Evolutionary conservation across 2,888 invertebrate species (phyloP), one percentile per base, ranked within the genome.

Genomic region (Zygogramma bicolorata): DNA sequence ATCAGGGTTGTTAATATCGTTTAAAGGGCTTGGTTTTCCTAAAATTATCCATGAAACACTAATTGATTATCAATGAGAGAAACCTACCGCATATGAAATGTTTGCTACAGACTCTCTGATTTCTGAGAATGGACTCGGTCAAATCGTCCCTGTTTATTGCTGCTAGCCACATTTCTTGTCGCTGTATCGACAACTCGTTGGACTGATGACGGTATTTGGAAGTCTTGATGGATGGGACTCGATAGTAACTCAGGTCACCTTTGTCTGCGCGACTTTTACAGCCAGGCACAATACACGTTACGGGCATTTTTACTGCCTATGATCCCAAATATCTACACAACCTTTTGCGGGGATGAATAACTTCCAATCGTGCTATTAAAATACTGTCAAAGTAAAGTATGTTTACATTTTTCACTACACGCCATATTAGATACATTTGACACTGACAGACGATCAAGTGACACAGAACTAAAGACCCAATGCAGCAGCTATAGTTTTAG

Each of bases 301-400:
- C 18, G n/a, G 70, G 70, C 65, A 65, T 70, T 60, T 70, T 66
- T 70, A n/a, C n/a, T n/a, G n/a, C n/a, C n/a, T n/a, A n/a, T n/a
- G n/a, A n/a, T n/a, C n/a, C n/a, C n/a, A n/a, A n/a, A n/a, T n/a
- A n/a, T n/a, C n/a, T n/a, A n/a, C n/a, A n/a, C n/a, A n/a, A n/a
- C n/a, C n/a, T n/a, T n/a, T n/a, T n/a, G n/a, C n/a, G n/a, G n/a
- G n/a, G n/a, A n/a, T n/a, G n/a, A n/a, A n/a, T n/a, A n/a, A n/a
- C n/a, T n/a, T n/a, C n/a, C n/a, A n/a, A n/a, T n/a, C n/a, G n/a
- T n/a, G n/a, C n/a, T n/a, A n/a, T n/a, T n/a, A n/a, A n/a, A n/a
- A n/a, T n/a, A n/a, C n/a, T n/a, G n/a, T n/a, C n/a, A n/a, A n/a
- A n/a, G n/a, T n/a, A n/a, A n/a, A n/a, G n/a, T n/a, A n/a, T n/a